A percentile compares a stretch with the other conserved stretches of the same genome.
phyloP scores from a whole-genome alignment of 2,113 vertebrate genomes.

The Bambusicola thoracicus region DNA sequence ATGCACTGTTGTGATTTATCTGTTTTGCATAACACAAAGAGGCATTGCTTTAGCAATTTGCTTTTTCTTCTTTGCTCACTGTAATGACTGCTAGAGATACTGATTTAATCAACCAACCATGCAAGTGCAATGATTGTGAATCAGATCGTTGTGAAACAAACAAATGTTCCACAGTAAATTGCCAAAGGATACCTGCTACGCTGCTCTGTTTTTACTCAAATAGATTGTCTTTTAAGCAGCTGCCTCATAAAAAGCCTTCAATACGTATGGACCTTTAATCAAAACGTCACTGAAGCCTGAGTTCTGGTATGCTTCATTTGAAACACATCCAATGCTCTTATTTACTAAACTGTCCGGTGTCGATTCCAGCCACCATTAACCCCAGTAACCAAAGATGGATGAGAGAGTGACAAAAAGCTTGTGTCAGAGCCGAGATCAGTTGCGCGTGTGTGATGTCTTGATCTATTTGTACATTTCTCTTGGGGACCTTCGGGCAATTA shows the following conservation, averaged over 20 bases:
- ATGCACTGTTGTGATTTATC: not conserved
- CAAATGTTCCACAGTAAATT: slow-evolving; percentile 67
- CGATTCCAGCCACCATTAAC: slow-evolving; percentile 49
- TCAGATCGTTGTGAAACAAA: slow-evolving; percentile 55
- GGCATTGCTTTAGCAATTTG: not conserved
- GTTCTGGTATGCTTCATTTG: slow-evolving; percentile 59
- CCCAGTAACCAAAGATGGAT: slow-evolving; percentile 73
- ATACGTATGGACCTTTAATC: slow-evolving; percentile 58
- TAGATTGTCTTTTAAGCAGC: slow-evolving; percentile 64
- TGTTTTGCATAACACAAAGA: slow-evolving; percentile 18
- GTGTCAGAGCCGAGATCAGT: slow-evolving; percentile 53
- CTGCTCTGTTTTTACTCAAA: slow-evolving; percentile 53
- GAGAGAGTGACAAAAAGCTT: slow-evolving; percentile 66
- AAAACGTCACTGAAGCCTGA: slow-evolving; percentile 50
- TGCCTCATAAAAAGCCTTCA: slow-evolving; percentile 44
- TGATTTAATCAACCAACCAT: slow-evolving; percentile 62
- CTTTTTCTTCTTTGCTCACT: slow-evolving; percentile 24
- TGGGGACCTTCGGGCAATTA: slow-evolving; percentile 77
- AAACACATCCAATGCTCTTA: slow-evolving; percentile 39
- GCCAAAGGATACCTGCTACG: slow-evolving; percentile 42
- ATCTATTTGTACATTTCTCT: slow-evolving; percentile 78
- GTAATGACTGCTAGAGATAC: slow-evolving; percentile 35
- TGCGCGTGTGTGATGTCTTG: slow-evolving; percentile 75
- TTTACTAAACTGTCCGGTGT: slow-evolving; percentile 62
- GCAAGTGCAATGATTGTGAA: slow-evolving; percentile 47